Evolutionary conservation across 2,113 vertebrate genomes (phyloP), one percentile per base, ranked within the genome.

Genomic region (Sinocyclocheilus anophthalmus): DNA sequence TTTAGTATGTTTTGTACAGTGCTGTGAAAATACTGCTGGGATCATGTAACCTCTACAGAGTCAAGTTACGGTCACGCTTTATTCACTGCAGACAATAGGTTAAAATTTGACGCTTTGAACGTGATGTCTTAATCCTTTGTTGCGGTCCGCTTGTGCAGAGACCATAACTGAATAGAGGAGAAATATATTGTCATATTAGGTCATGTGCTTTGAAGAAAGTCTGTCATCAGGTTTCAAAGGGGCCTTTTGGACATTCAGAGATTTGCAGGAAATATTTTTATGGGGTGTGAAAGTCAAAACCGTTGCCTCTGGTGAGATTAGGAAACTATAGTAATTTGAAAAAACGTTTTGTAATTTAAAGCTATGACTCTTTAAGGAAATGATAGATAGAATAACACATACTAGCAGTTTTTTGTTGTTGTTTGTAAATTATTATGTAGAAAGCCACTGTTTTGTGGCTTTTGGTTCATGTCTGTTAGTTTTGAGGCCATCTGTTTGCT

Each of bases 81-180:
- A 83, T 83, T 48, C 48, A 72, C 48, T 16, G 81, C 81, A 83
- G 65, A 83, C 81, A 83, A 83, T 55, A 70, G 81, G 45, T 72
- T 83, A 53, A 83, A 83, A 83, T 83, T 72, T 83, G 81, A 65
- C 6, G 26, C 81, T 72, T 83, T 83, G 81, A 83, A 83, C 48
- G 48, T 83, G 81, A 83, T 53, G 81, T 83, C 42, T 53, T 83
- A 82, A 83, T 83, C 81, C 81, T 72, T 83, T 83, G 81, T 83
- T 72, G 65, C 81, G 81, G 81, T 83, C 63, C 3, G 26, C 55
- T 72, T 83, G 81, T 70, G 45, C 45, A 83, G 42, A 37, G 81
- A 72, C 24, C 65, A 72, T 55, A 33, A 83, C 81, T 72, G 81
- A 70, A 55, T 53, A 70, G 81, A 70, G 26, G 45, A 10, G 48